Evolutionary conservation across 2,888 invertebrate genomes (phyloP), one percentile per base, ranked within the genome.

Genomic region (Amphipyra berbera): DNA sequence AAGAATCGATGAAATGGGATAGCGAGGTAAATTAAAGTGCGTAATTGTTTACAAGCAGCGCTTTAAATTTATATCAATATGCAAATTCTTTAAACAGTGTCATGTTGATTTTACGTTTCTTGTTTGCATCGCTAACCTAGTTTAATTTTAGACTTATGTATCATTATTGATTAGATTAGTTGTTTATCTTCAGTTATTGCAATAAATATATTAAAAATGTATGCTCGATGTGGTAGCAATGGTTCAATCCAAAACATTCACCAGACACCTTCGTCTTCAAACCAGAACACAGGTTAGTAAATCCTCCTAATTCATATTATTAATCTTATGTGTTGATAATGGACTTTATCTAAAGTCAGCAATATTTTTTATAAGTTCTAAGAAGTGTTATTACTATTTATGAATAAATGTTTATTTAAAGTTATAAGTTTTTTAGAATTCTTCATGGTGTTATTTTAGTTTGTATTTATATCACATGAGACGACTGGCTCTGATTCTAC

Each of bases 221-320:
- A 97, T 88, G 96, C 97, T 33, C 95, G 97, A 48, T 97, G 97
- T 87, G 97, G 97, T 81, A 97, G 97, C 85, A 96, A 97, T 72
- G 97, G 97, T 54, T 97, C 97, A 50, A 96, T 97, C 57, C 97
- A 97, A 83, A 97, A 94, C 74, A 94, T 97, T 30, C 96, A 97
- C 62, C 97, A 97, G 84, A 97, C 97, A 9, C 96, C 97, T 46
- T 97, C 97, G 37, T 97, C 97, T 15, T 97, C 97, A 1, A 97
- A 97, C 72, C 97, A 97, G 82, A 97, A 97, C 87, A 96, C 97
- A 85, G 97, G 97, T 96, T 90, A 86, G 77, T 74, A 61, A 41
- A 42, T 53, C 37, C 57, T 55, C 9, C 45, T 15, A 52, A 3
- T 56, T 5, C 41, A 27, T 27, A 44, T 12, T 10, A 2, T 0